Conservation (phyloP, 2,888 invertebrate species). For the Lithodes maja region DNA sequence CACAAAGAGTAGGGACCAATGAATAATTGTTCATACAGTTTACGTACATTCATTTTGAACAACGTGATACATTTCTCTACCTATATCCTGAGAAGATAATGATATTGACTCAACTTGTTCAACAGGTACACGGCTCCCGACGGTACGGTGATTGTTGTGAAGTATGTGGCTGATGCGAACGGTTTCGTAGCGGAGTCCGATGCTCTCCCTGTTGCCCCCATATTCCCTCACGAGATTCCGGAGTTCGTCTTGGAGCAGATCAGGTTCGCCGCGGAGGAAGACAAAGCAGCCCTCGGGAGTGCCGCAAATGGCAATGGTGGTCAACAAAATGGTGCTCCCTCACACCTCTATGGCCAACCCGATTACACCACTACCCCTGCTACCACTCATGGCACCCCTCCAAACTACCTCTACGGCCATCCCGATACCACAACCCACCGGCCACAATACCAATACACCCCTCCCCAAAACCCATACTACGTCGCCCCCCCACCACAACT, state of each 20-base stretch:
- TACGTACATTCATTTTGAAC: no score
- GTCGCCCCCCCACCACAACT: no score
- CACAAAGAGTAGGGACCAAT: no score
- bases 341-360: not conserved
- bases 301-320: not conserved
- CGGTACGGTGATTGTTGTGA: not conserved
- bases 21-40: no score
- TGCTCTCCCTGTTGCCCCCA: not conserved
- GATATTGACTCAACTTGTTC: not conserved
- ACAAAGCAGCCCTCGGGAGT: not conserved
- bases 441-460: no score
- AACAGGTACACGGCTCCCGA: conserved; percentile 8
- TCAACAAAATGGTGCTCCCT: not conserved
- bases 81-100: no score
- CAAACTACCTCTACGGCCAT: not conserved
- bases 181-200: conserved; percentile 2
- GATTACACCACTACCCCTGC: not conserved
- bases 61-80: no score
- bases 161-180: conserved; percentile 16
- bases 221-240: conserved; percentile 13
- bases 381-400: not conserved
- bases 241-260: not conserved
- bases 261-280: not conserved
- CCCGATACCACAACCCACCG: no score
- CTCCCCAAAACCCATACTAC: no score